Percentiles rank a stretch among this genome's conserved stretches.
phyloP scores from a whole-genome alignment of 53 echinoderm and acorn worm genomes.

The Actinopyga echinites region DNA sequence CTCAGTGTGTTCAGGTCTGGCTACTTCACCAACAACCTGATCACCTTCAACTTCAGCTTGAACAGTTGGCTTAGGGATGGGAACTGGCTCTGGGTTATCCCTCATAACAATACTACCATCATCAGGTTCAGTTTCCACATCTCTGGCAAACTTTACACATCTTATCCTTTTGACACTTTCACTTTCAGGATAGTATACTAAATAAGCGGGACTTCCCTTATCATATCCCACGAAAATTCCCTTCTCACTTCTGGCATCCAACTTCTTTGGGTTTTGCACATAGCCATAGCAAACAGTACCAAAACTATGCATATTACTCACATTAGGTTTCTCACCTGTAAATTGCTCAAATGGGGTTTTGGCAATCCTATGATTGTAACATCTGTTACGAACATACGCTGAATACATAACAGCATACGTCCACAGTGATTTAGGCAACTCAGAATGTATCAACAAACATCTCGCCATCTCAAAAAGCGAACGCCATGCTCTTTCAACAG shows the following conservation, averaged over 20 bases:
- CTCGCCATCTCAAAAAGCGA: slow-evolving; percentile 57
- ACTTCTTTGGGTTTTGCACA: slow-evolving; percentile 20
- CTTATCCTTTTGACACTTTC: neutral
- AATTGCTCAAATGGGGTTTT: slow-evolving; percentile 25
- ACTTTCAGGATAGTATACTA: slow-evolving; percentile 35
- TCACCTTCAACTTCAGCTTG: neutral
- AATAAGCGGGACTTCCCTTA: slow-evolving; percentile 42
- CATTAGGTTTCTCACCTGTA: slow-evolving; percentile 46
- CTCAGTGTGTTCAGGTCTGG: slow-evolving; percentile 1
- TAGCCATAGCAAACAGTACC: slow-evolving; percentile 49
- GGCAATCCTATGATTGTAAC: slow-evolving; percentile 16
- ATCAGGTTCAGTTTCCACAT: neutral
- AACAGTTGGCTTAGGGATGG: neutral
- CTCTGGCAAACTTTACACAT: slow-evolving; percentile 24
- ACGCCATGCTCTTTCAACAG: slow-evolving; percentile 52
- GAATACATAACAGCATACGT: slow-evolving; percentile 51
- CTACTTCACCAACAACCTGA: slow-evolving; percentile 3
- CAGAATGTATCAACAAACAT: slow-evolving; percentile 36
- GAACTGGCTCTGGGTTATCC: neutral
- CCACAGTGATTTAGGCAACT: slow-evolving; percentile 46
- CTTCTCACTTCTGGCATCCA: slow-evolving; percentile 29
- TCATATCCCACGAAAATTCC: slow-evolving; percentile 49
- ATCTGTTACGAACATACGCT: slow-evolving; percentile 51
- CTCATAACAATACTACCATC: slow-evolving; percentile 6
- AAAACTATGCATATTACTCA: slow-evolving; percentile 40